These are phyloP conservation scores for Amaurobius ferox DNA, from an alignment of 2,888 invertebrate species.

Conservation along the genomic window DNA sequence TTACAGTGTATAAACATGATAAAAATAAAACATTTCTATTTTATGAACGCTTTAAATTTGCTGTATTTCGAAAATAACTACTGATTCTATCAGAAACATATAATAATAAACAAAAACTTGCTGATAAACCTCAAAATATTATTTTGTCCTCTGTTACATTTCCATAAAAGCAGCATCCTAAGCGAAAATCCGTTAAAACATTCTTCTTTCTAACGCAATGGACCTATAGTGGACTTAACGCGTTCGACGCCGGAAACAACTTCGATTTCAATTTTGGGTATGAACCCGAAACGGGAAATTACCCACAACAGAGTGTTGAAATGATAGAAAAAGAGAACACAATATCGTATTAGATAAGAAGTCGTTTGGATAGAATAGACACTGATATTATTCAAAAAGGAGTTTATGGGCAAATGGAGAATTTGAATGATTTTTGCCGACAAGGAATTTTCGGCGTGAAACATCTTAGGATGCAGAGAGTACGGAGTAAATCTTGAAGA, in stretches of 20 bases:
- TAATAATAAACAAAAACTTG: background rate
- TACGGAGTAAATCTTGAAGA: too few species aligned
- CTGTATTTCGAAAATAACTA: background rate
- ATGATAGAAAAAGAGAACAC: background rate
- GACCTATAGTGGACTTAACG: background rate
- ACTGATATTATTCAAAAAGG: too few species aligned
- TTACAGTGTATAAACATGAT: too few species aligned
- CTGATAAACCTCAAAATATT: background rate
- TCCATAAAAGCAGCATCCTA: background rate
- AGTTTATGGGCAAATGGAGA: too few species aligned
- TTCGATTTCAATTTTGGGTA: slow-evolving; percentile 58
- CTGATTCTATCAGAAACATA: background rate
- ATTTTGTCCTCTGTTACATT: background rate
- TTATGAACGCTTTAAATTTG: too few species aligned
- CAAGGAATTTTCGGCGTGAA: too few species aligned
- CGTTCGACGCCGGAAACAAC: slow-evolving; percentile 32
- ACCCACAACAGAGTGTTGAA: background rate
- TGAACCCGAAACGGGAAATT: background rate
- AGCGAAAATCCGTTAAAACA: too few species aligned
- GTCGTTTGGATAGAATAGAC: too few species aligned
- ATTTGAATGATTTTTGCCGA: too few species aligned
- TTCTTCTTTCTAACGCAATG: background rate
- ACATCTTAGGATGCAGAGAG: too few species aligned
- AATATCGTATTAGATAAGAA: slow-evolving; percentile 18
- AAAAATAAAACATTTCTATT: too few species aligned